These are phyloP conservation scores for Motacilla alba DNA, from an alignment of 2,113 vertebrate species.

Conservation along the genomic window DNA sequence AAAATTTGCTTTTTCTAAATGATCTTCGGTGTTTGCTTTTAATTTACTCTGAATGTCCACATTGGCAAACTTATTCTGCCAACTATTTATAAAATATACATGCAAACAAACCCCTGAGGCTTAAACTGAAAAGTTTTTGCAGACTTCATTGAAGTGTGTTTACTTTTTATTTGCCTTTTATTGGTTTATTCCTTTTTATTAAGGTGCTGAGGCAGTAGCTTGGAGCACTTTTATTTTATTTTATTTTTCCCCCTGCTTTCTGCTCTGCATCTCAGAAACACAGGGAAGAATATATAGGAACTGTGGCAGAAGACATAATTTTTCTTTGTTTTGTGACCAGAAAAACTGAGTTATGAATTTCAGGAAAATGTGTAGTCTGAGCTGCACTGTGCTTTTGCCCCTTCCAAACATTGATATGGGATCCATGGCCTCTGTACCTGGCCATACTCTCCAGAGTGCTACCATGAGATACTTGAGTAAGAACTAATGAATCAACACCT, in stretches of 20 bases:
- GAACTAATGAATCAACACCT: not conserved
- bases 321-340: not conserved
- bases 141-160: not conserved
- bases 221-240: not conserved
- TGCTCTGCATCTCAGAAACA: not conserved
- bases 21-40: not conserved
- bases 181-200: not conserved
- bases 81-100: conserved; percentile 13
- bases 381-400: not conserved
- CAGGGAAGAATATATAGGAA: not conserved
- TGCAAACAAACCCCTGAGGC: not conserved
- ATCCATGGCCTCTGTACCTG: not conserved
- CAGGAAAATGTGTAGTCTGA: not conserved
- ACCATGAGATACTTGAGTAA: not conserved
- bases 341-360: not conserved
- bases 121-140: not conserved
- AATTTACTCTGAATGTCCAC: not conserved
- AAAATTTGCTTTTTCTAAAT: not conserved
- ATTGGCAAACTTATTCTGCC: not conserved
- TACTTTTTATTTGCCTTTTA: not conserved
- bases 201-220: not conserved
- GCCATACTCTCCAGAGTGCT: not conserved
- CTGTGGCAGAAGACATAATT: not conserved
- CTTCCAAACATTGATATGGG: not conserved
- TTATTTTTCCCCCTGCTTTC: not conserved